These are phyloP conservation scores for Caenorhabditis angaria DNA, from an alignment of 2,888 invertebrate genomes.

Conservation along the genomic window DNA sequence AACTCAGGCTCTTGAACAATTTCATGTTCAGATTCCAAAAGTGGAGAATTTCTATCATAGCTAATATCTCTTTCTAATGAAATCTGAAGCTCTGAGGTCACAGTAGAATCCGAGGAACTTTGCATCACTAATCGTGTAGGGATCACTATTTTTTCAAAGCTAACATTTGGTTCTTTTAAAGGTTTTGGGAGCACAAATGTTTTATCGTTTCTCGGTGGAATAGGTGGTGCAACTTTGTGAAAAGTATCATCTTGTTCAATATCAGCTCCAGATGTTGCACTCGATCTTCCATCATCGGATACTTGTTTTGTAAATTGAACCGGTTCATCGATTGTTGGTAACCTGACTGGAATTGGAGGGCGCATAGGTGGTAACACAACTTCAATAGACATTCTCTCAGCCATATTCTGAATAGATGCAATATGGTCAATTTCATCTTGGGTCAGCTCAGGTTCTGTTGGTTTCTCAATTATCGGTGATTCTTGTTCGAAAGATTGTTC, in stretches of 20 bases:
- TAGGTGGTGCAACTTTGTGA: conserved; percentile 48
- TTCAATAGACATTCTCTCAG: conserved; percentile 15
- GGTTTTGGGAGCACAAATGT: too few relatives aligned
- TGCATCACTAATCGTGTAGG: too few relatives aligned
- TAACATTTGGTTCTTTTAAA: too few relatives aligned
- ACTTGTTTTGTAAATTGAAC: background rate
- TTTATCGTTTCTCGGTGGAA: conserved; percentile 29
- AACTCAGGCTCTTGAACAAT: conserved; percentile 16
- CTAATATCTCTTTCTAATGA: conserved; percentile 11
- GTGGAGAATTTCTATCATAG: too few relatives aligned
- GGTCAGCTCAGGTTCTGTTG: conserved; percentile 24
- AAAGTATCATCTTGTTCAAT: conserved; percentile 51
- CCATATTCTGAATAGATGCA: conserved; percentile 17
- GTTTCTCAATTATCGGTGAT: conserved; percentile 2
- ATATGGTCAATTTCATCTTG: conserved; percentile 44
- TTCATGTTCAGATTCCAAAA: conserved; percentile 5
- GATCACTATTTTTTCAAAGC: too few relatives aligned
- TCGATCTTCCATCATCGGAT: conserved; percentile 1
- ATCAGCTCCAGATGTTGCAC: conserved; percentile 42
- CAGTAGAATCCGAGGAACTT: conserved; percentile 13
- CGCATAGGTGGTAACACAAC: too few relatives aligned
- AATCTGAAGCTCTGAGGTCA: conserved; percentile 15
- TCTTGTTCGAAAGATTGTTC: conserved; percentile 16
- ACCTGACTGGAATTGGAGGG: background rate
- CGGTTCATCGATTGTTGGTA: background rate